Base-by-base conservation (phyloP, 2,113 vertebrate genomes). In the Hemichromis elongatus region DNA sequence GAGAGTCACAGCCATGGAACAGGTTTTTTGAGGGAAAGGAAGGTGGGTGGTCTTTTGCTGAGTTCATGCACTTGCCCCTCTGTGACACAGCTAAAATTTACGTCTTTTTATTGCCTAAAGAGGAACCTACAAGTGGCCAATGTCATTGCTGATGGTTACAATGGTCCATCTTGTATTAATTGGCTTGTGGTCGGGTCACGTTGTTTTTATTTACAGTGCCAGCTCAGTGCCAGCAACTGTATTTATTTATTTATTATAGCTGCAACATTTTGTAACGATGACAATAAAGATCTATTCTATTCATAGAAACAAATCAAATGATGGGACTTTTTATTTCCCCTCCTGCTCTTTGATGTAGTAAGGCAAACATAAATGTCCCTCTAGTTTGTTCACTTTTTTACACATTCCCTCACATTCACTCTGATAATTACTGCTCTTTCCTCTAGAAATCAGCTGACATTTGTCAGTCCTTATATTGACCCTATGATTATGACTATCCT, bases 21-120 rank as follows among this genome's bases (percentile, higher is more conserved):
- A 91, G 80, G 87, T 92, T 92, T 91, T 93, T 84, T 83, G 77
- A 92, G 90, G 83, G 82, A 83, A 86, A 90, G 81, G 37, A 66
- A 92, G 89, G 92, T 96, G 95, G 95, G 95, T 96, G 96, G 95
- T 96, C 95, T 87, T 84, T 86, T 80, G 70, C 82, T 30, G 81
- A 90, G 92, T 91, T 94, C 92, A 92, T 90, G 90, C 93, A 91
- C 88, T 84, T 92, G 82, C 91, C 89, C 90, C 86, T 92, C 82
- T 79, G 40, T 91, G 88, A 95, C 30, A 90, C 88, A 88, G 73
- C 53, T 85, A 80, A 91, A 90, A 96, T 96, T 94, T 95, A 95
- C 93, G 95, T 96, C 54, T 84, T 91, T 95, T 94, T 95, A 95
- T 95, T 92, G 93, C 35, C 35, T 40, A 66, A 13, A 40, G 35